A percentile compares a stretch with the other conserved stretches of the same genome.
Conservation (phyloP, 1,140 invertebrate genomes). For the Metopolophium dirhodum region DNA sequence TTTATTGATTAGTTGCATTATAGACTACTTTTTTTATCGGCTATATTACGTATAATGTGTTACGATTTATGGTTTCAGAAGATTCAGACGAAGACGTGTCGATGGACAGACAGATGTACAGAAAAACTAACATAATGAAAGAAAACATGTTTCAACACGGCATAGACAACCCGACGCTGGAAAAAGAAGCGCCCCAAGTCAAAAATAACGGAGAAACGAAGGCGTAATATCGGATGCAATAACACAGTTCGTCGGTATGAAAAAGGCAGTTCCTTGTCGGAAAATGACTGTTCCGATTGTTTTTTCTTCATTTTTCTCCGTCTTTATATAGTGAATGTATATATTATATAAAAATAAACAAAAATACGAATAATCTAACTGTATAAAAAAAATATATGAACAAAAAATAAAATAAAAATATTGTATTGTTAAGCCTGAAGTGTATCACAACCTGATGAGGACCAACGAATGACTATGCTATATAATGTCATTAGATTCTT, state of each 20-base stretch:
- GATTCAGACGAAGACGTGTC: conserved; percentile 38
- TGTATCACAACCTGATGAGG: not conserved
- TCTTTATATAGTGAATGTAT: not conserved
- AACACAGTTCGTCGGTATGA: not conserved
- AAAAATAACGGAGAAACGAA: not conserved
- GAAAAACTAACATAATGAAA: conserved; percentile 44
- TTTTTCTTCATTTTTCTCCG: not conserved
- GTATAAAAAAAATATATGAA: not conserved
- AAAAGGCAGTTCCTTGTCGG: not conserved
- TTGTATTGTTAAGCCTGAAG: not conserved
- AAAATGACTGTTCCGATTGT: not conserved
- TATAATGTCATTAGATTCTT: no score
- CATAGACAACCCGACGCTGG: conserved; percentile 43
- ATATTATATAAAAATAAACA: not conserved
- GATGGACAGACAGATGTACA: conserved; percentile 39
- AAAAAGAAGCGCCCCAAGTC: not conserved
- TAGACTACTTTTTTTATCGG: not conserved
- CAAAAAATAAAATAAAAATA: not conserved
- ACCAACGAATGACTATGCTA: not conserved
- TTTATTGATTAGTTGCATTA: no score
- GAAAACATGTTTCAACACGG: conserved; percentile 47
- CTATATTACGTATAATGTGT: not conserved
- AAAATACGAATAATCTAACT: not conserved
- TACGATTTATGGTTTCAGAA: not conserved
- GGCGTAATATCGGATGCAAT: not conserved